These are phyloP conservation scores for Drosophila takahashii DNA, from an alignment of 1,140 invertebrate species.

Conservation along the genomic window DNA sequence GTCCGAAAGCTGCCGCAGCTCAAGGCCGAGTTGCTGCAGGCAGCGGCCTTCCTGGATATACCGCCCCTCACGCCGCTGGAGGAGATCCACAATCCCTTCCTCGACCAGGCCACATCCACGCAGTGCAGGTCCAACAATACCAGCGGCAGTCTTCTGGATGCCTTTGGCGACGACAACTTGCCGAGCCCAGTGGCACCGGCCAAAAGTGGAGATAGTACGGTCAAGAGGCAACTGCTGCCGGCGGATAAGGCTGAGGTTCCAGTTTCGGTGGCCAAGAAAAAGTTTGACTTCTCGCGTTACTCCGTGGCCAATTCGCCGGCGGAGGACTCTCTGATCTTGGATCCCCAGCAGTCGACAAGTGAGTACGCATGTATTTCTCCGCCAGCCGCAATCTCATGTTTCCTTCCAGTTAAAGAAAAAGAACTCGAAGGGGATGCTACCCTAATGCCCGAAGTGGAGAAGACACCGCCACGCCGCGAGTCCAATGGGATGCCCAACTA, in stretches of 20 bases:
- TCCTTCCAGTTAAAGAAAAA: neutral
- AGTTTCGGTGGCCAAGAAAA: slow-evolving; percentile 11
- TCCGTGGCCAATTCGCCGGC: slow-evolving; percentile 23
- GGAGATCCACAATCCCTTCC: slow-evolving; percentile 47
- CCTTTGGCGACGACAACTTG: slow-evolving; percentile 4
- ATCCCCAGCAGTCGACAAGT: slow-evolving; percentile 12
- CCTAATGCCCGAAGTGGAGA: neutral
- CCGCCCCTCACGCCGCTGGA: slow-evolving; percentile 59
- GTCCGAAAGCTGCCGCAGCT: neutral
- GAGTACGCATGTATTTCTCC: neutral
- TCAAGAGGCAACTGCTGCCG: slow-evolving; percentile 49
- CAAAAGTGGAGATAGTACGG: neutral
- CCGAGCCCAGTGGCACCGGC: slow-evolving; percentile 43
- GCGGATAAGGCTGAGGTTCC: neutral
- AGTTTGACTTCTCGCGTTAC: slow-evolving; percentile 63
- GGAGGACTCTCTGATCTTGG: slow-evolving; percentile 26
- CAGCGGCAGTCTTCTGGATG: slow-evolving; percentile 13
- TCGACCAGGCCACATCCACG: slow-evolving; percentile 62
- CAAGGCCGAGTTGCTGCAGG: slow-evolving; percentile 20
- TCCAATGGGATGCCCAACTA: slow-evolving; percentile 49
- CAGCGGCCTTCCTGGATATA: neutral
- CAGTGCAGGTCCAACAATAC: slow-evolving; percentile 17
- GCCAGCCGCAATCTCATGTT: neutral
- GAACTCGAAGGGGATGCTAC: neutral
- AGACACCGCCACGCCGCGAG: slow-evolving; percentile 31